These are phyloP conservation scores for Shinisaurus crocodilurus DNA, from an alignment of 2,113 vertebrate species.

Conservation along the genomic window DNA sequence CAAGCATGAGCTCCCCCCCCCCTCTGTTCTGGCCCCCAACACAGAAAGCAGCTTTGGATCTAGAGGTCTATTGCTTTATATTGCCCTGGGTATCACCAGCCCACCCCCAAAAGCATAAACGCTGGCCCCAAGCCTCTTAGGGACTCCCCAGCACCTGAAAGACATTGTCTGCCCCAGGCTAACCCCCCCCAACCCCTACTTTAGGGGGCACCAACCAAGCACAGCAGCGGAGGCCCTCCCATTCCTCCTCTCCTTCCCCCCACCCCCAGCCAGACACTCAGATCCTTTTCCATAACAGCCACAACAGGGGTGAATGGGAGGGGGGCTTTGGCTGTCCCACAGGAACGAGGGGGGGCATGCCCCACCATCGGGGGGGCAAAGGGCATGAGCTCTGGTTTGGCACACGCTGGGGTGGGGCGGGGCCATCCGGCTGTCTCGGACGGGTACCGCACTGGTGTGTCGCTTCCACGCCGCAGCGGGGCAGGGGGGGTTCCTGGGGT, in stretches of 20 bases:
- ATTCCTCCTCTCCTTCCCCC: not conserved
- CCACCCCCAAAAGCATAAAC: not conserved
- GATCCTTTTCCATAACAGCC: not conserved
- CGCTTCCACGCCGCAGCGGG: not conserved
- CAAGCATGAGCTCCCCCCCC: not conserved
- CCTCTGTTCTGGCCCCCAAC: not conserved
- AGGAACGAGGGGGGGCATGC: constrained; percentile 53
- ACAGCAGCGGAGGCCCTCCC: not conserved
- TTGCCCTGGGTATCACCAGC: not conserved
- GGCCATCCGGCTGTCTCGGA: not conserved
- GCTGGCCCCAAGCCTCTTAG: not conserved
- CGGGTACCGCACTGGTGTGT: not conserved
- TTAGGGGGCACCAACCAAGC: not conserved
- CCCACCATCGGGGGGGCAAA: too few species aligned
- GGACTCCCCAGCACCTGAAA: not conserved
- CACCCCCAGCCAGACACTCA: not conserved
- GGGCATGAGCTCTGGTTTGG: too few species aligned
- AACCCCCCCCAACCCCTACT: not conserved
- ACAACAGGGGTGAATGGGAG: constrained; percentile 19
- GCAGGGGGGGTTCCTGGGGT: not conserved
- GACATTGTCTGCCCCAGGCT: too few species aligned
- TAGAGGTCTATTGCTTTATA: not conserved
- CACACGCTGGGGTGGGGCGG: constrained; percentile 49
- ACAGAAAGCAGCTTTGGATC: not conserved
- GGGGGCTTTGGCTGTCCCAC: constrained; percentile 44